These are phyloP conservation scores for Patagioenas fasciata DNA, from an alignment of 2,113 vertebrate genomes.

Conservation along the genomic window DNA sequence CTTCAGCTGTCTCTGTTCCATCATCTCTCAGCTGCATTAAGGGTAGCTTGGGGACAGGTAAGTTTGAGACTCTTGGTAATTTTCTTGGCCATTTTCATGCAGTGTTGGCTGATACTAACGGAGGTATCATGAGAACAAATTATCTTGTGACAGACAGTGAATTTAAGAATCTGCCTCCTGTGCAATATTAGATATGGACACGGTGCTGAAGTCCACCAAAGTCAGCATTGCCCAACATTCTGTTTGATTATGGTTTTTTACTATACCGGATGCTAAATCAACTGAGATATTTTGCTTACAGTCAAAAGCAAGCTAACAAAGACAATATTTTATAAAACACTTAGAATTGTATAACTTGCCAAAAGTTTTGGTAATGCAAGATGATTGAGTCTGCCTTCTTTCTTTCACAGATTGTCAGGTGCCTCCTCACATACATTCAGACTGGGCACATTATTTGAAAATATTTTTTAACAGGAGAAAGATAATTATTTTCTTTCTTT, in stretches of 20 bases:
- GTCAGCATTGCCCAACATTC: not conserved
- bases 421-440: not conserved
- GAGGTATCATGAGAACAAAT: not conserved
- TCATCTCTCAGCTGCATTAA: not conserved
- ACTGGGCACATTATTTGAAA: not conserved
- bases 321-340: conserved; percentile 18
- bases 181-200: not conserved
- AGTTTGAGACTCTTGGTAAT: not conserved
- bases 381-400: not conserved
- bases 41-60: not conserved
- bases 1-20: not conserved
- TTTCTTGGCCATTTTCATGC: not conserved
- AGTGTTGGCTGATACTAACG: not conserved
- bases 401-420: not conserved
- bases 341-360: not conserved
- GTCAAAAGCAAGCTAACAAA: conserved; percentile 29
- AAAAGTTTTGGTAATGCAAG: not conserved
- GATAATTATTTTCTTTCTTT: not conserved
- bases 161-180: not conserved
- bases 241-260: not conserved
- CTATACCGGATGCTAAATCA: not conserved
- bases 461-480: conserved; percentile 6
- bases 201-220: not conserved
- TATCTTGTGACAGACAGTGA: not conserved
- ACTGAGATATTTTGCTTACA: not conserved